Base-by-base conservation (phyloP, 2,888 invertebrate genomes). In the Achlya flavicornis region DNA sequence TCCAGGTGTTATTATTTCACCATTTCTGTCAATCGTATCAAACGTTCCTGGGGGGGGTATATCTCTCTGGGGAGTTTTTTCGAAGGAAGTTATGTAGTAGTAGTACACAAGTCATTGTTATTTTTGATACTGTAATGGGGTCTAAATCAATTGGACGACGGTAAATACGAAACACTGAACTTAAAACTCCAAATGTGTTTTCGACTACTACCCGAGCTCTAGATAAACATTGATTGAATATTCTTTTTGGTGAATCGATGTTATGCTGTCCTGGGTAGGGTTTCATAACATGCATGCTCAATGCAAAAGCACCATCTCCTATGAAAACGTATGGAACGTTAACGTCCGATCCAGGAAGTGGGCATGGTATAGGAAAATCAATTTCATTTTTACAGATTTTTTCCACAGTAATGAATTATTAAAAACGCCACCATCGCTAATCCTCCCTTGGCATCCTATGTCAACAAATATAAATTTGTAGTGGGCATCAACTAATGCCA, bases 71-170 rank as follows among this genome's bases (percentile, higher is more conserved):
- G 14, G 70, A 70, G 58, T 26, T 70, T 68, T 69, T 65, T 63
- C 68, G 63, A 3, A 72, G 46, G 66, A 66, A 75, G 68, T 76
- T 76, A 64, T 84, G n/a, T n/a, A n/a, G 81, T 66, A 83, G 66
- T 64, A 76, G 62, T 64, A 79, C 66, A 74, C 83, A 80, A 43
- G 80, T 79, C 77, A 79, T 78, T 46, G 75, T 76, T 53, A 82
- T 35, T 66, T 71, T 7, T 57, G 77, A 14, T 16, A 75, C 79
- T 71, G 66, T 78, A 59, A 71, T 53, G 61, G 75, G 71, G 33
- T 78, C 66, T 59, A 83, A 58, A 63, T 66, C 19, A 6, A 82
- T 74, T 43, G 82, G 80, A n/a, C 65, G 70, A 66, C 71, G 59
- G 41, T 77, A 79, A 57, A 82, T 73, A 72, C 83, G 63, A 59